Evolutionary conservation across 2,113 vertebrate species (phyloP), one percentile per base, ranked within the genome.

Genomic region (Cebus imitator): DNA sequence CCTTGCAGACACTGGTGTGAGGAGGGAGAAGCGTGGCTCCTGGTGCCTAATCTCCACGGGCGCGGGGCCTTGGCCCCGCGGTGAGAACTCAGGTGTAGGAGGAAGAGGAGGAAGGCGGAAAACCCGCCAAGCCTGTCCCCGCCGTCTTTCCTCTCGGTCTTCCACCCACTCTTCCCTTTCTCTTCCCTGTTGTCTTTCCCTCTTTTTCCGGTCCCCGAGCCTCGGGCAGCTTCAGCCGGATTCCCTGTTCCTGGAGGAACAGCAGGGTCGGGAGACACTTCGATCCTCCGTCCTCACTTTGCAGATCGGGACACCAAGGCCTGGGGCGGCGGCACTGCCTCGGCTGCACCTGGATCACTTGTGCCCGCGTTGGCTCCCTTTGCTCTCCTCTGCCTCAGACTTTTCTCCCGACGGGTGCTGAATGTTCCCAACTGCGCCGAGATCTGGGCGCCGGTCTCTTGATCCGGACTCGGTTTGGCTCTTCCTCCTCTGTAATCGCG

Each of bases 11-110:
- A 81, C 23, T 8, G 45, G 45, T 37, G 76, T 35, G 37, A 37
- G 48, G n/a, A 50, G 37, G 40, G 30, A 68, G 80, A 83, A 80
- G 52, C 40, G 43, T 52, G 93, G 35, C 23, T 35, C 17, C 35
- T 23, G 66, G 35, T 50, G 75, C 55, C 66, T 87, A 18, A 11
- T 35, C 48, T 57, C 40, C 45, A 21, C 10, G 88, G 78, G 75
- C 73, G 9, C 64, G 5, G 45, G 83, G 73, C 80, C 50, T 66
- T 43, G 58, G 81, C 73, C 32, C 10, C 3, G 64, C 18, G 4
- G 12, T 6, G 93, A 61, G 87, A 83, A 50, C 79, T 76, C 94
- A 97, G 96, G 98, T 97, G 93, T 76, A 85, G 75, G 52, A 87
- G 68, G 20, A 57, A 55, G 61, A 50, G 40, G 27, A 66, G 48